Percentiles rank a stretch among this genome's conserved stretches.
Evolutionary conservation across 1,140 invertebrate genomes (phyloP).

Genomic region (Calosoma granatense): DNA sequence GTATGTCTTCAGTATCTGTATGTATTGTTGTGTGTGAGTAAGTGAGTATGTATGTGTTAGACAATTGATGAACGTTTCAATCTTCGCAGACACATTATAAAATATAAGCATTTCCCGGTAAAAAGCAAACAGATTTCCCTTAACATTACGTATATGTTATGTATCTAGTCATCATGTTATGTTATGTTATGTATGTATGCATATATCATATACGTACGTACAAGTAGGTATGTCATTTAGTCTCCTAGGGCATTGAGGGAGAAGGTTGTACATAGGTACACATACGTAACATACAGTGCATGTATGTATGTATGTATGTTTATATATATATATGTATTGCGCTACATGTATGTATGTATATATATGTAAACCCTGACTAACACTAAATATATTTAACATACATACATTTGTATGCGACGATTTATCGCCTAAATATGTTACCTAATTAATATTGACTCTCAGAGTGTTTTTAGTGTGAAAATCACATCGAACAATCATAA

Average conservation of each 20-base stretch:
- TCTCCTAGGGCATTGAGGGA: not conserved
- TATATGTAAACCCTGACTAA: not conserved
- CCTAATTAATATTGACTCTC: slow-evolving; percentile 33
- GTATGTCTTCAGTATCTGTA: not conserved
- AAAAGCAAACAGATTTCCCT: not conserved
- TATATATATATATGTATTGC: no score
- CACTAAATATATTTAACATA: slow-evolving; percentile 1
- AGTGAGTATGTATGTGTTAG: not conserved
- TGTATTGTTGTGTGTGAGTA: not conserved
- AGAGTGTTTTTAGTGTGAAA: slow-evolving; percentile 26
- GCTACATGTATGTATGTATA: not conserved
- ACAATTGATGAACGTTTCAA: not conserved
- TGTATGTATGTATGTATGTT: no score
- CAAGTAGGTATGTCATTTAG: no score
- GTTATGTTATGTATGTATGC: not conserved
- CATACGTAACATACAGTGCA: no score
- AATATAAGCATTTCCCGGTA: not conserved
- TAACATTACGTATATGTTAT: not conserved
- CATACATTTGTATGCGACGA: not conserved
- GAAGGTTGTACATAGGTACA: not conserved
- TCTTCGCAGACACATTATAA: not conserved
- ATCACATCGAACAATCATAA: slow-evolving; percentile 27
- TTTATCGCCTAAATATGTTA: not conserved
- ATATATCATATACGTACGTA: no score
- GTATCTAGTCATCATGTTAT: not conserved